These are phyloP conservation scores for Anguilla marmorata DNA, from an alignment of 2,797 vertebrate species.

Conservation along the genomic window DNA sequence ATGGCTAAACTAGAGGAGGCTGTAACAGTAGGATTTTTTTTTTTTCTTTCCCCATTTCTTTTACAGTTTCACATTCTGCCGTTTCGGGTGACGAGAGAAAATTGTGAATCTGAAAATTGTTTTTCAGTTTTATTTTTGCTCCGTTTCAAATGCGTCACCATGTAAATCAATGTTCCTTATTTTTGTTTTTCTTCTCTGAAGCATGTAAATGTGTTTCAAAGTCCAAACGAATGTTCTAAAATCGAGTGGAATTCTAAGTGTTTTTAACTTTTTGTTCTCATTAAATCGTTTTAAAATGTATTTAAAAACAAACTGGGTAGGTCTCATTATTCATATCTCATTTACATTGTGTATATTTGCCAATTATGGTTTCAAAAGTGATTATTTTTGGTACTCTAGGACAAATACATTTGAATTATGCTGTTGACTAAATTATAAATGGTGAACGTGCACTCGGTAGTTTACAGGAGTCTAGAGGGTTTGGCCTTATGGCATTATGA, in stretches of 20 bases:
- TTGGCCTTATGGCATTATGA: not conserved
- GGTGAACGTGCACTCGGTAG: not conserved
- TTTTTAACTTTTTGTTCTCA: conserved; percentile 63
- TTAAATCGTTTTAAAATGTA: conserved; percentile 65
- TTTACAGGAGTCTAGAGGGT: not conserved
- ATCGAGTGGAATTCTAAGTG: conserved; percentile 63
- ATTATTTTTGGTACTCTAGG: not conserved
- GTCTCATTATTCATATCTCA: not conserved
- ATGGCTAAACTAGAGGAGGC: conserved; percentile 44
- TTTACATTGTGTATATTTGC: not conserved
- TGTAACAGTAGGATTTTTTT: conserved; percentile 37
- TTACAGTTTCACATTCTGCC: conserved; percentile 61
- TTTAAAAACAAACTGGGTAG: not conserved
- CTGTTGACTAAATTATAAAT: not conserved
- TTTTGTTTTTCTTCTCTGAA: conserved; percentile 39
- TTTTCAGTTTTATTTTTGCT: conserved; percentile 43
- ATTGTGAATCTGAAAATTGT: conserved; percentile 49
- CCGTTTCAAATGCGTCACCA: conserved; percentile 57
- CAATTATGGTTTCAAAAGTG: not conserved
- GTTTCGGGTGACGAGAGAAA: conserved; percentile 51
- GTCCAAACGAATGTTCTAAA: conserved; percentile 69
- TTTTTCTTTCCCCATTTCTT: conserved; percentile 56
- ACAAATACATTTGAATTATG: not conserved
- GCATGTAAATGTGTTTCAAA: conserved; percentile 67
- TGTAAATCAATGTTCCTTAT: conserved; percentile 40